A percentile compares a stretch with the other conserved stretches of the same genome.
phyloP scores from a whole-genome alignment of 2,113 vertebrate genomes.

The Cariama cristata region DNA sequence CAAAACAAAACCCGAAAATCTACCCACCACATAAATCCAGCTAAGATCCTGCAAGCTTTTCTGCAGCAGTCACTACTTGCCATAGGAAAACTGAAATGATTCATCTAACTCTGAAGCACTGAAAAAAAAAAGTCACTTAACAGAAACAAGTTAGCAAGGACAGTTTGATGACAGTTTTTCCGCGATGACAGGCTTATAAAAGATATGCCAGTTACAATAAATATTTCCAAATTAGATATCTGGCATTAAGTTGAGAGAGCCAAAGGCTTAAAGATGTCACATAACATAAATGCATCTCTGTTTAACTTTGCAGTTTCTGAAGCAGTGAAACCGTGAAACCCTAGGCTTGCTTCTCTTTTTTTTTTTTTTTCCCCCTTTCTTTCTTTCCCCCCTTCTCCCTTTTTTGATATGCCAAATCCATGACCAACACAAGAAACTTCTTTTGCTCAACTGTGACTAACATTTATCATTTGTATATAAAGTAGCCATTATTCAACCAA shows the following conservation, averaged over 20 bases:
- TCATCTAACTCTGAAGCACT: neutral
- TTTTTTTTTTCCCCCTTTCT: neutral
- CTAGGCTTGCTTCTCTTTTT: neutral
- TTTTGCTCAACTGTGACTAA: slow-evolving; percentile 64
- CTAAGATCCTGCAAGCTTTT: neutral
- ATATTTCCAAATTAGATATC: slow-evolving; percentile 51
- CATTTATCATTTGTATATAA: slow-evolving; percentile 71
- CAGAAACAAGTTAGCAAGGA: neutral
- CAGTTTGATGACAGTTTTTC: neutral
- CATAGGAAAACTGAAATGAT: slow-evolving; percentile 21
- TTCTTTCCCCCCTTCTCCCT: neutral
- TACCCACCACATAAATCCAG: neutral
- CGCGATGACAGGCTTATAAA: neutral
- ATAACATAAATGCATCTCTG: slow-evolving; percentile 28
- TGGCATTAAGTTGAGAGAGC: neutral
- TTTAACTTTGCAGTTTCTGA: neutral
- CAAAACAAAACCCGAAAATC: neutral
- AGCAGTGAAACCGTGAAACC: slow-evolving; percentile 14
- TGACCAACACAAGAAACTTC: slow-evolving; percentile 45
- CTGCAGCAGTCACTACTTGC: neutral
- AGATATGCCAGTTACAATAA: slow-evolving; percentile 51
- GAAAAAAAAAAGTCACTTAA: neutral
- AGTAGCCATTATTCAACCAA: slow-evolving; percentile 78
- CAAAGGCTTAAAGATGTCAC: slow-evolving; percentile 61
- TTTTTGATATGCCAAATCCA: slow-evolving; percentile 54